Evolutionary conservation across 2,797 vertebrate genomes (phyloP), one percentile per base, ranked within the genome.

Genomic region (Avahi laniger): DNA sequence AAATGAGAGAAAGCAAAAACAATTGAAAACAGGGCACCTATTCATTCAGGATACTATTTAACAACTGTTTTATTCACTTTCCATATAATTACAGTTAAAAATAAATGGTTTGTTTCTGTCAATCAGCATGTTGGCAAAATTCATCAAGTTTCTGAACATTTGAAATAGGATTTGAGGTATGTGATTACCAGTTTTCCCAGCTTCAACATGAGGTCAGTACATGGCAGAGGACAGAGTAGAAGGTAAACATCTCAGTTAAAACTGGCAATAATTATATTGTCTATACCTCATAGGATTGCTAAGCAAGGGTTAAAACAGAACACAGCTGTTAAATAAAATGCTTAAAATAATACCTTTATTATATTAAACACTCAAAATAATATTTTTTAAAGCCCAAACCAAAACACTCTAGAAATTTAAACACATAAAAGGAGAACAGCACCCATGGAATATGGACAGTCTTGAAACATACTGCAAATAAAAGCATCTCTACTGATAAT

Each of bases 1-100:
- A 93, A 93, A 57, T 65, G 4, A 18, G 95, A 93, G 41, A 26
- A 86, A 76, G 72, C 38, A 89, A 78, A 91, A 95, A 52, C 35
- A 85, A 17, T 20, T 78, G 63, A 85, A 92, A 94, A 83, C 28
- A 90, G 81, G 54, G 20, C 52, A 96, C 22, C 17, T 93, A 81
- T 72, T 94, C 89, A 87, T 92, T 72, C 35, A 93, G 26, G 4
- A 78, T 70, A 15, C 41, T 96, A 89, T n/a, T 91, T 86, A 72
- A 35, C 82, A 70, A 92, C 67, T 78, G 65, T 92, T 73, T 93
- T 54, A 94, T 41, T 5, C 30, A 90, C 59, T 91, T 78, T 78
- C 69, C 52, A 75, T 89, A 28, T 41, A 88, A 94, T 91, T 95
- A 63, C 3, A 89, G 43, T 70, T 96, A 93, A 94, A 97, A 96